These are phyloP conservation scores for Xanthia icteritia DNA, from an alignment of 2,888 invertebrate genomes.

Conservation along the genomic window DNA sequence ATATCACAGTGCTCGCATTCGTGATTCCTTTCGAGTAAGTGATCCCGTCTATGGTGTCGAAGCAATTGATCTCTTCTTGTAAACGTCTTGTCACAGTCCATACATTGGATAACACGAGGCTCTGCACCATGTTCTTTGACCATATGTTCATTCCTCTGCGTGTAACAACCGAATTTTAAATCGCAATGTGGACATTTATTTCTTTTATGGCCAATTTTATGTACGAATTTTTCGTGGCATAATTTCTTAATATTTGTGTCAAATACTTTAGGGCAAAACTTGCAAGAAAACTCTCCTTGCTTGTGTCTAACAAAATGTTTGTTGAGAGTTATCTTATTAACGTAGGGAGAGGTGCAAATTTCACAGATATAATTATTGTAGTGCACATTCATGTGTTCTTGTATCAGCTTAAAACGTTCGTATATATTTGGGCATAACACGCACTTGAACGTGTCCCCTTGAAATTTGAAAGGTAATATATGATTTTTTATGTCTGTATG, in stretches of 20 bases:
- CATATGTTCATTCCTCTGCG: constrained; percentile 53
- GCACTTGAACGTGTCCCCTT: constrained; percentile 49
- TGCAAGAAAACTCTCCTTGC: constrained; percentile 50
- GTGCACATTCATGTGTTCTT: constrained; percentile 65
- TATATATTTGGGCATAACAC: constrained; percentile 43
- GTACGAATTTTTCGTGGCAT: constrained; percentile 54
- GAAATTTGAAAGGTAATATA: constrained; percentile 64
- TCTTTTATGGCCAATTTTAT: constrained; percentile 36
- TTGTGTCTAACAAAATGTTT: constrained; percentile 46
- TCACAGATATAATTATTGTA: constrained; percentile 54
- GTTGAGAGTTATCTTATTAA: constrained; percentile 69
- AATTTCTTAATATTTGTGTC: constrained; percentile 48
- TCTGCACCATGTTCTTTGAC: constrained; percentile 49
- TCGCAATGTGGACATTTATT: constrained; percentile 54
- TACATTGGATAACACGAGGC: constrained; percentile 39
- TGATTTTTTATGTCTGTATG: constrained; percentile 59
- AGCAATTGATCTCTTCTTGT: constrained; percentile 33
- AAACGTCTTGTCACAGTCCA: constrained; percentile 60
- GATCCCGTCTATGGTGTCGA: constrained; percentile 57
- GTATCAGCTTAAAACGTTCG: constrained; percentile 54
- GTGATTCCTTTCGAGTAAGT: constrained; percentile 54
- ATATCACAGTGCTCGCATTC: constrained; percentile 56
- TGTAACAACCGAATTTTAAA: constrained; percentile 43
- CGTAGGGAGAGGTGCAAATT: constrained; percentile 77
- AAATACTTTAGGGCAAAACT: constrained; percentile 52